Conservation (phyloP, 2,797 vertebrate species). For the Novumbra hubbsi region DNA sequence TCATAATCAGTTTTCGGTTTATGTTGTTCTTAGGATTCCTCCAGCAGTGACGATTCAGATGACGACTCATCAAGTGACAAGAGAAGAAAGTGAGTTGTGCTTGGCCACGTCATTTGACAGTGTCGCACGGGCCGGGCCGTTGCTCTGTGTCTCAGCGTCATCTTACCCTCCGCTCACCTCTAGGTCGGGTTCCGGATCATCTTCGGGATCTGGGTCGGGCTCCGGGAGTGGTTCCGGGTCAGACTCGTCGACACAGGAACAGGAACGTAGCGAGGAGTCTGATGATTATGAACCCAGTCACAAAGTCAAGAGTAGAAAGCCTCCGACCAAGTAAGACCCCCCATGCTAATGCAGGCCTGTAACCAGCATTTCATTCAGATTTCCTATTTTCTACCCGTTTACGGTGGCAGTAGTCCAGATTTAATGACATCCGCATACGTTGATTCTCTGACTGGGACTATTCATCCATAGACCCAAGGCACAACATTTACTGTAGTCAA, state of each 20-base stretch:
- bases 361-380: background rate
- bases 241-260: conserved; percentile 82
- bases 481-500: no score
- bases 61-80: conserved; percentile 82
- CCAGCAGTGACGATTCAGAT: conserved; percentile 82
- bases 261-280: conserved; percentile 86
- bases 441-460: background rate
- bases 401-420: background rate
- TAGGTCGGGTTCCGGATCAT: conserved; percentile 67
- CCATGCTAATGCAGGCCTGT: background rate
- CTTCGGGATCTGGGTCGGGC: conserved; percentile 74
- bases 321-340: conserved; percentile 83
- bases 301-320: conserved; percentile 93
- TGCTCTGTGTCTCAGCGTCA: background rate
- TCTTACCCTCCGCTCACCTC: background rate
- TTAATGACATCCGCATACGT: background rate
- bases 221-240: conserved; percentile 78
- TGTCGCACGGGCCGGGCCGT: background rate
- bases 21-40: conserved; percentile 80
- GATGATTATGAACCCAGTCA: conserved; percentile 97
- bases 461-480: background rate
- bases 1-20: background rate
- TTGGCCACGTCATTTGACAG: background rate
- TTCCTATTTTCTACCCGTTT: background rate
- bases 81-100: conserved; percentile 83